Evolutionary conservation across 2,888 invertebrate species (phyloP).

Genomic region (Ennomos fuscantarius): DNA sequence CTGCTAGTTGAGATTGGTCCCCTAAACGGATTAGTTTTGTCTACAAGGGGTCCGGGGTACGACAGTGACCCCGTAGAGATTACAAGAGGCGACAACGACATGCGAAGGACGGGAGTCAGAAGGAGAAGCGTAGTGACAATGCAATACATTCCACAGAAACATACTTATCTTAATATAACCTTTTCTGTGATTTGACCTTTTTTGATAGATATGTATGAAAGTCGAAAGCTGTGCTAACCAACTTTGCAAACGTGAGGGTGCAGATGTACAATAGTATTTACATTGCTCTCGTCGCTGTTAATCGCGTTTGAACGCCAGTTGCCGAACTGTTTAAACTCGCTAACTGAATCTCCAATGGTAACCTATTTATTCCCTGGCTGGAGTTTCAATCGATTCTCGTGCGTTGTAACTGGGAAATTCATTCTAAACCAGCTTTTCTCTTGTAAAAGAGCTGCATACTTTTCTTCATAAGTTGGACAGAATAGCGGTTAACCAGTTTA

Average conservation of each 20-base stretch:
- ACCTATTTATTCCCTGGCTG: constrained; percentile 30
- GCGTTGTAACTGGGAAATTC: neutral
- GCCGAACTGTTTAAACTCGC: constrained; percentile 33
- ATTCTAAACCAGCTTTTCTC: no score
- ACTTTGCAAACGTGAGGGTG: neutral
- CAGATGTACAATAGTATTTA: constrained; percentile 29
- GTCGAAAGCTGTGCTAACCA: neutral
- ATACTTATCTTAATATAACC: no score
- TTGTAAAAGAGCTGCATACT: no score
- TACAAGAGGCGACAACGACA: constrained; percentile 42
- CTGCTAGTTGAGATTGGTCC: constrained; percentile 61
- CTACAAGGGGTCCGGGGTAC: constrained; percentile 32
- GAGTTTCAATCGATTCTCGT: constrained; percentile 14
- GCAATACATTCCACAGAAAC: no score
- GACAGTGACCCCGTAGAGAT: neutral
- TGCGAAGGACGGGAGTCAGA: no score
- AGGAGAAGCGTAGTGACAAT: no score
- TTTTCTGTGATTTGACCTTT: no score
- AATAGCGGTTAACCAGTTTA: no score
- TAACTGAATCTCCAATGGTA: constrained; percentile 33
- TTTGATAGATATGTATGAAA: no score
- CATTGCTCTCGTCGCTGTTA: constrained; percentile 33
- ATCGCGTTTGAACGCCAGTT: constrained; percentile 33
- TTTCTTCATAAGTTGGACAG: no score
- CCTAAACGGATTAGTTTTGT: constrained; percentile 71